phyloP scores from a whole-genome alignment of 2,797 vertebrate species.

The Lophotriccus pileatus region DNA sequence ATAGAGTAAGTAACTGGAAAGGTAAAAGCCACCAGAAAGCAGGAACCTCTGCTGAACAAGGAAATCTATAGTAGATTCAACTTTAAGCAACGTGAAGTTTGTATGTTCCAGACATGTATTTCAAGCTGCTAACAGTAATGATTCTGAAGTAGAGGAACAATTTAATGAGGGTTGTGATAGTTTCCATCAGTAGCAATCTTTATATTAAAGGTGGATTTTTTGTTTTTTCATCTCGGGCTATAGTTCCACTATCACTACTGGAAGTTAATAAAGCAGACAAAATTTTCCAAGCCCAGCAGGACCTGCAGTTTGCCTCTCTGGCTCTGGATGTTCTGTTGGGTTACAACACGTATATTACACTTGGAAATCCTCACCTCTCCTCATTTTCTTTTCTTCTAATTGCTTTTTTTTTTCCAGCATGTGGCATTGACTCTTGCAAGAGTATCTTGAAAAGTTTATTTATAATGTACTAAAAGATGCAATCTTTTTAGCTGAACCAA shows the following conservation, averaged over 20 bases:
- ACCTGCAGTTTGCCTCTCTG: background rate
- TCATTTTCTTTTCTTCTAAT: conserved; percentile 14
- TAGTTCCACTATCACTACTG: background rate
- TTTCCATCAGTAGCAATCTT: background rate
- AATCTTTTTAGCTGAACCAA: background rate
- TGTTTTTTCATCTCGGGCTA: background rate
- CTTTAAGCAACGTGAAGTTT: background rate
- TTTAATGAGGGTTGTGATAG: background rate
- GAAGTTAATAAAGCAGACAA: conserved; percentile 12
- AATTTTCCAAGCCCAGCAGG: conserved; percentile 3
- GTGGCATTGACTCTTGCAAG: background rate
- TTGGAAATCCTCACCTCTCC: background rate
- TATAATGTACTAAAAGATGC: conserved; percentile 17
- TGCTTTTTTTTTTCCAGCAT: conserved; percentile 1
- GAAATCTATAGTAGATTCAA: background rate
- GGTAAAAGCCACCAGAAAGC: conserved; percentile 4
- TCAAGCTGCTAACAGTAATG: background rate
- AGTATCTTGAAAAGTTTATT: conserved; percentile 18
- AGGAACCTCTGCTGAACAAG: background rate
- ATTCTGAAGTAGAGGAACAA: background rate
- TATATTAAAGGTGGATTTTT: background rate
- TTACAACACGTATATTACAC: background rate
- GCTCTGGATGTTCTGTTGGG: background rate
- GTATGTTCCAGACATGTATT: background rate
- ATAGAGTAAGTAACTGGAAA: background rate